Conservation (phyloP, 2,113 vertebrate genomes). For the Platichthys flesus region DNA sequence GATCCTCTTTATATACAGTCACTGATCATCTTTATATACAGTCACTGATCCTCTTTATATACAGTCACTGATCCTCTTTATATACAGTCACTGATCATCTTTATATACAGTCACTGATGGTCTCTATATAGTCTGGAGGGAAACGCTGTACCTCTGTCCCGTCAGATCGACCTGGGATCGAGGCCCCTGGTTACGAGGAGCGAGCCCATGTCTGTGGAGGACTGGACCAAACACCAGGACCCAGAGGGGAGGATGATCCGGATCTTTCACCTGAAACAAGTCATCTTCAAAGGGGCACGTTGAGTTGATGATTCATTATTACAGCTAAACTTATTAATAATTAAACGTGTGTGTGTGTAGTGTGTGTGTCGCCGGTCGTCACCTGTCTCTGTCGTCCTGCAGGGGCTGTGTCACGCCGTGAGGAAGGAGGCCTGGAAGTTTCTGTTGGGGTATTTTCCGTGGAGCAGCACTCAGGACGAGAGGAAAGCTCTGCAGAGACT, state of each 20-base stretch:
- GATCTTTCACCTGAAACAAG: constrained; percentile 83
- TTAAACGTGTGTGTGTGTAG: no score
- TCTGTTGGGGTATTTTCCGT: constrained; percentile 92
- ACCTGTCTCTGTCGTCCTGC: constrained; percentile 31
- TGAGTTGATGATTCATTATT: neutral
- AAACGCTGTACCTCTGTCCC: neutral
- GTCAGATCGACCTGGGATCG: constrained; percentile 91
- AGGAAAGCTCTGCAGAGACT: constrained; percentile 87
- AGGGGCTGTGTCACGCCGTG: constrained; percentile 91
- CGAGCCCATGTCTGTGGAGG: constrained; percentile 87
- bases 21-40: neutral
- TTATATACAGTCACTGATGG: neutral
- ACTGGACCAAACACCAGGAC: constrained; percentile 90
- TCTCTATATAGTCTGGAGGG: no score
- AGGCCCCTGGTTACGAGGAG: constrained; percentile 88
- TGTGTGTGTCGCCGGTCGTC: no score
- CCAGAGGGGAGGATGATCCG: constrained; percentile 88
- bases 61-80: no score
- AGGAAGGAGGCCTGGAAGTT: constrained; percentile 97
- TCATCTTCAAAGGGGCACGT: constrained; percentile 93
- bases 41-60: no score
- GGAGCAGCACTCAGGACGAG: constrained; percentile 92
- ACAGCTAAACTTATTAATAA: neutral
- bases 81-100: neutral
- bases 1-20: no score